Evolutionary conservation across 2,888 invertebrate species (phyloP), one percentile per base, ranked within the genome.

Genomic region (Rambutsinella grinnellia): DNA sequence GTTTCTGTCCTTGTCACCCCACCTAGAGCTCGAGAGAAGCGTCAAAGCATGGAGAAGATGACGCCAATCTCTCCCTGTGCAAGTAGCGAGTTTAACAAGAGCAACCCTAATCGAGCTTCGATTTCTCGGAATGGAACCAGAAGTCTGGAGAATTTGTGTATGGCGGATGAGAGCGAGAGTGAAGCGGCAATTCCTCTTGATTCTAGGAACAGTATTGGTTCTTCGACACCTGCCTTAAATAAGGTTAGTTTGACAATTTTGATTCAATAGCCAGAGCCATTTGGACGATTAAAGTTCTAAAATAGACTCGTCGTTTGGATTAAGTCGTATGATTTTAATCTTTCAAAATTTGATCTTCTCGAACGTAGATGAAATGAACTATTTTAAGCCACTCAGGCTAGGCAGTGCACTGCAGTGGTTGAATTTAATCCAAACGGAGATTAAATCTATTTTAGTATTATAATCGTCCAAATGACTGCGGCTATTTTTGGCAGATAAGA

Each of bases 141-240:
- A 61, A 84, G 84, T 54, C 77, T 84, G 49, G 84, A 84, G 66
- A 82, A 84, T 70, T 69, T 84, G 15, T 84, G 82, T 72, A 75
- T 82, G n/a, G 78, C 82, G 26, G 82, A 84, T 53, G 67, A 60
- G 13, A 54, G 67, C 19, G 67, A 60, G 13, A 54, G 67, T 17
- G 60, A 6, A 15, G n/a, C 49, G 8, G 27, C 36, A 5, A 68
- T 23, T 44, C 13, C 58, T 13, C 13, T 76, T 27, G 76, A 76
- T 17, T 51, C 71, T 0, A 65, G 67, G 26, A 66, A 70, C 21
- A 79, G 58, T 28, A 68, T 84, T 53, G 84, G 84, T 26, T 81
- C 79, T 0, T 83, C 83, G 5, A 84, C 84, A 54, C 84, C 84
- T 61, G 81, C 82, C 44, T 78, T 84, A n/a, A 80, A 82, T 58